These are phyloP conservation scores for Theristus sp. DNA, from an alignment of 2,888 invertebrate genomes.

Conservation along the genomic window DNA sequence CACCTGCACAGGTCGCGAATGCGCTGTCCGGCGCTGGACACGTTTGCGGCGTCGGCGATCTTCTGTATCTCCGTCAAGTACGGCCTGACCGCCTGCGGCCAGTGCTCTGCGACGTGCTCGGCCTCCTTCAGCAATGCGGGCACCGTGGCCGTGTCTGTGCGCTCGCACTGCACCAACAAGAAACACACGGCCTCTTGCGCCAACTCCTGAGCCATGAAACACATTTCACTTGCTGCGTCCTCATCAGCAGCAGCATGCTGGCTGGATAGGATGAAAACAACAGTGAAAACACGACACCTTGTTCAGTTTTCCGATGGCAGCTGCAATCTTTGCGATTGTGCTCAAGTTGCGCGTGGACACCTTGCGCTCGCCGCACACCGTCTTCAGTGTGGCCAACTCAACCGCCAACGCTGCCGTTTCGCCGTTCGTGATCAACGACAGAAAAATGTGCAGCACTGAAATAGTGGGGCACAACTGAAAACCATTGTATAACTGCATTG, in stretches of 20 bases:
- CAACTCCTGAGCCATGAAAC: slow-evolving; percentile 41
- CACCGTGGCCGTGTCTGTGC: slow-evolving; percentile 52
- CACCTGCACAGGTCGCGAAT: background rate
- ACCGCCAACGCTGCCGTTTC: slow-evolving; percentile 8
- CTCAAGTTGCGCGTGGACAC: slow-evolving; percentile 11
- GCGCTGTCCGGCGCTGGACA: background rate
- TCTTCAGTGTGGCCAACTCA: slow-evolving; percentile 12
- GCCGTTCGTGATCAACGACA: slow-evolving; percentile 34
- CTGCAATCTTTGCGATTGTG: slow-evolving; percentile 30
- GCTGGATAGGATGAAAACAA: slow-evolving; percentile 6
- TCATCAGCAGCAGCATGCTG: background rate
- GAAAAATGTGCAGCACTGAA: slow-evolving; percentile 53
- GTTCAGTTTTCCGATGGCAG: slow-evolving; percentile 31
- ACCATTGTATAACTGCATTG: no score
- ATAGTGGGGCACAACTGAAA: no score
- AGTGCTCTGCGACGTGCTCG: background rate
- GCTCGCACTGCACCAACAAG: slow-evolving; percentile 52
- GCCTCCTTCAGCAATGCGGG: slow-evolving; percentile 35
- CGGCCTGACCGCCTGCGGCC: background rate
- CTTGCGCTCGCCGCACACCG: slow-evolving; percentile 5
- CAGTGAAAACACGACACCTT: no score
- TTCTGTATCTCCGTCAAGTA: background rate
- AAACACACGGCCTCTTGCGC: slow-evolving; percentile 64
- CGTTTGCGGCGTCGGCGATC: background rate
- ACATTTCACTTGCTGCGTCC: no score